Evolutionary conservation across 2,888 invertebrate species (phyloP).

Genomic region (Synergus gifuensis): DNA sequence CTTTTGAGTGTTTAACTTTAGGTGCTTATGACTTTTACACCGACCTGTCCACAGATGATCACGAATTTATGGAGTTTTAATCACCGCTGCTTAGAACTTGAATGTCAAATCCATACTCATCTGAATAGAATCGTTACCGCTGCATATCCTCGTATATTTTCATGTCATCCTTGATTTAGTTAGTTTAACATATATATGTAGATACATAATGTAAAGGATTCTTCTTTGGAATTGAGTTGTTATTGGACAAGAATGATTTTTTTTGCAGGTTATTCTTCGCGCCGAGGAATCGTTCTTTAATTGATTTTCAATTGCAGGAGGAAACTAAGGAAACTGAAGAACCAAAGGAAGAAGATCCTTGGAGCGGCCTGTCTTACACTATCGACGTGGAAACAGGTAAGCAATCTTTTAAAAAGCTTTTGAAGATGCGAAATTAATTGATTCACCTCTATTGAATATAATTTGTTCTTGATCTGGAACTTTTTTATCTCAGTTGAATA

Average conservation of each 20-base stretch:
- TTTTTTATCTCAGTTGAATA: constrained; percentile 12
- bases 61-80: constrained; percentile 32
- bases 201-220: neutral
- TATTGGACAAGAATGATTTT: neutral
- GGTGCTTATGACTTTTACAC: constrained; percentile 7
- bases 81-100: constrained; percentile 25
- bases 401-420: constrained; percentile 68
- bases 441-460: neutral
- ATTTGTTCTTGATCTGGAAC: constrained; percentile 16
- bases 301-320: constrained; percentile 62
- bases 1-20: constrained; percentile 29
- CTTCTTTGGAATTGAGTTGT: neutral
- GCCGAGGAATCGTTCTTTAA: neutral
- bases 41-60: constrained; percentile 10
- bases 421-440: neutral
- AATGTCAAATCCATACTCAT: constrained; percentile 10
- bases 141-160: constrained; percentile 7
- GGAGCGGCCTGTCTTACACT: constrained; percentile 90
- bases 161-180: neutral
- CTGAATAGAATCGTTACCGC: constrained; percentile 22
- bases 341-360: constrained; percentile 83
- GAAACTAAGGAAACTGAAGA: constrained; percentile 64
- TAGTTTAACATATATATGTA: neutral
- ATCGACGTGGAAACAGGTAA: constrained; percentile 93
- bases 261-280: neutral